A percentile compares a stretch with the other conserved stretches of the same genome.
Evolutionary conservation across 2,888 invertebrate genomes (phyloP).

Genomic region (Elaeidobius kamerunicus): DNA sequence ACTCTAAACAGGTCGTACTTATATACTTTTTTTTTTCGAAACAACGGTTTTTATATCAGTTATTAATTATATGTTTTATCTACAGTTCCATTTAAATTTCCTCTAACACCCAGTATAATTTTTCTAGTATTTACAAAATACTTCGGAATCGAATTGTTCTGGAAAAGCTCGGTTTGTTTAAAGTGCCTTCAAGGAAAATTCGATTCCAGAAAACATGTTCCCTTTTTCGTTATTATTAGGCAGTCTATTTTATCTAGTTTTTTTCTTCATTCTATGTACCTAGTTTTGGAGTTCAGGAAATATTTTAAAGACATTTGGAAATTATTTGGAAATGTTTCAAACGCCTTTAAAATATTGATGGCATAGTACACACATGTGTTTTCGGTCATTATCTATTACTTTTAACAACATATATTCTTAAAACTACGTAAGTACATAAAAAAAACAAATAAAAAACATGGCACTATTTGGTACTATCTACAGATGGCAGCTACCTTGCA

Average conservation of each 20-base stretch:
- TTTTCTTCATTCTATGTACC: conserved; percentile 9
- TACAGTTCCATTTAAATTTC: conserved; percentile 27
- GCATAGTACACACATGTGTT: too few species aligned
- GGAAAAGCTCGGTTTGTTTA: background rate
- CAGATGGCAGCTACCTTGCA: conserved; percentile 5
- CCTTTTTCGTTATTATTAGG: conserved; percentile 29
- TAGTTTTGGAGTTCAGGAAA: too few species aligned
- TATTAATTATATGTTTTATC: conserved; percentile 23
- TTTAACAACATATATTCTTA: conserved; percentile 1
- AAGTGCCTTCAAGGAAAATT: conserved; percentile 18
- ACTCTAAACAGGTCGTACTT: conserved; percentile 29
- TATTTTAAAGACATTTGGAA: too few species aligned
- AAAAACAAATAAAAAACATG: conserved; percentile 11
- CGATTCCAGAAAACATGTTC: conserved; percentile 26
- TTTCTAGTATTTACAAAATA: conserved; percentile 27
- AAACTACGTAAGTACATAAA: too few species aligned
- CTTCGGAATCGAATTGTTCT: conserved; percentile 3
- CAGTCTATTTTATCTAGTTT: conserved; percentile 28
- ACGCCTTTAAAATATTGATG: too few species aligned
- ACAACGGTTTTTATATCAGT: conserved; percentile 25
- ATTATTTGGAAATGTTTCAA: too few species aligned
- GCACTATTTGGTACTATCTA: conserved; percentile 26
- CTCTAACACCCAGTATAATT: conserved; percentile 29
- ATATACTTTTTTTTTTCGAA: conserved; percentile 20
- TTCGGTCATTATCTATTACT: background rate